A percentile compares a stretch with the other conserved stretches of the same genome.
Conservation (phyloP, 2,113 vertebrate species). For the Turnix velox region DNA sequence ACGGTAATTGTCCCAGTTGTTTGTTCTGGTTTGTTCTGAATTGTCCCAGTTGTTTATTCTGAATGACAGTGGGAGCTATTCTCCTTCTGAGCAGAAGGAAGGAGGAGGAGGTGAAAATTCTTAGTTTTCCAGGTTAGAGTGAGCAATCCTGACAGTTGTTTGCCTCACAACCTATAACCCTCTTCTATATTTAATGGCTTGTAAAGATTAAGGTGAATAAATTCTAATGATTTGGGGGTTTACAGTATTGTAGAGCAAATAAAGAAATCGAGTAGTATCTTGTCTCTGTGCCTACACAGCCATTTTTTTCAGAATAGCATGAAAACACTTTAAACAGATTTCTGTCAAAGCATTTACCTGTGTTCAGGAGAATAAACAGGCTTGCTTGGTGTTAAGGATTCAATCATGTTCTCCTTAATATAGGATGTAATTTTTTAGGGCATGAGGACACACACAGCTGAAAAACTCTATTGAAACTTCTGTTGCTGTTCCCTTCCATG, state of each 20-base stretch:
- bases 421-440: not conserved
- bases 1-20: conserved; percentile 14
- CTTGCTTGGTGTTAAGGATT: conserved; percentile 2
- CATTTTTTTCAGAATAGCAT: conserved; percentile 9
- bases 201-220: conserved; percentile 19
- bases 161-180: not conserved
- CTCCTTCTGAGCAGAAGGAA: conserved; percentile 18
- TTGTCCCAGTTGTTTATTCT: conserved; percentile 24
- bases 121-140: not conserved
- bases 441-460: not conserved
- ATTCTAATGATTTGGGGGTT: not conserved
- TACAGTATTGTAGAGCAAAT: not conserved
- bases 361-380: conserved; percentile 6
- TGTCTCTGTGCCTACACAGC: not conserved
- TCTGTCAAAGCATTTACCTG: not conserved
- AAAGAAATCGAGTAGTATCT: conserved; percentile 12
- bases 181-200: conserved; percentile 1
- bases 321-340: conserved; percentile 42
- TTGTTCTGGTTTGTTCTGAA: conserved; percentile 52
- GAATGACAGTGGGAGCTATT: not conserved
- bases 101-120: conserved; percentile 15
- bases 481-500: not conserved
- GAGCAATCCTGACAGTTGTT: not conserved
- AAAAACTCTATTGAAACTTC: conserved; percentile 17
- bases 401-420: not conserved